Conservation (phyloP, 2,113 vertebrate genomes). For the Poeciliopsis occidentalis region DNA sequence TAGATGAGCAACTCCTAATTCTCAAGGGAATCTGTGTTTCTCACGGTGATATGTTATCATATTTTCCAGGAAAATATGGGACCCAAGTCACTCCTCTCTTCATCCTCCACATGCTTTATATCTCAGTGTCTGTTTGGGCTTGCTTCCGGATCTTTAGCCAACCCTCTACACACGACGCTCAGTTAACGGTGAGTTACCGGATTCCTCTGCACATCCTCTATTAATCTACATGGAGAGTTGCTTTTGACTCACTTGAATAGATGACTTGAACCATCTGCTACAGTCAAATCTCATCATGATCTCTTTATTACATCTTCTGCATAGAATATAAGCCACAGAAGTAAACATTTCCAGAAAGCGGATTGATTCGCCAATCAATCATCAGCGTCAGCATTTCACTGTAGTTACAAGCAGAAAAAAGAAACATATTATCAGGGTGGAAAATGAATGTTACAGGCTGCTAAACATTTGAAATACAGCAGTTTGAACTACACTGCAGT, state of each 20-base stretch:
- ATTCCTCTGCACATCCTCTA: neutral
- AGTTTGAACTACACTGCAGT: too few species aligned
- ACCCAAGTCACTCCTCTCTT: slow-evolving; percentile 82
- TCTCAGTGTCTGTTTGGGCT: slow-evolving; percentile 88
- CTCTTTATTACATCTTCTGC: neutral
- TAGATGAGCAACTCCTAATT: slow-evolving; percentile 10
- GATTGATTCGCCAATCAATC: too few species aligned
- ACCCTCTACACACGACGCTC: slow-evolving; percentile 66
- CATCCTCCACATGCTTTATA: slow-evolving; percentile 84
- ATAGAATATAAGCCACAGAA: neutral
- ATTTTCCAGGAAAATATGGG: slow-evolving; percentile 88
- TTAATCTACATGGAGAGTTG: neutral
- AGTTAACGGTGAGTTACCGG: slow-evolving; percentile 77
- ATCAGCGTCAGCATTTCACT: too few species aligned
- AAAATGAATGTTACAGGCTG: too few species aligned
- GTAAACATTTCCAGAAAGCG: too few species aligned
- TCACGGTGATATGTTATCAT: neutral
- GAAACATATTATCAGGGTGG: too few species aligned
- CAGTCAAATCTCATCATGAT: neutral
- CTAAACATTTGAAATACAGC: too few species aligned
- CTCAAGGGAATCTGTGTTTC: neutral
- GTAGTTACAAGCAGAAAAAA: too few species aligned
- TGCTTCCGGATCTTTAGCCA: slow-evolving; percentile 89
- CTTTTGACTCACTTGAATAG: neutral
- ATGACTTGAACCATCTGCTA: neutral